Base-by-base conservation (phyloP, 2,888 invertebrate species). In the Serrognathus titanus region DNA sequence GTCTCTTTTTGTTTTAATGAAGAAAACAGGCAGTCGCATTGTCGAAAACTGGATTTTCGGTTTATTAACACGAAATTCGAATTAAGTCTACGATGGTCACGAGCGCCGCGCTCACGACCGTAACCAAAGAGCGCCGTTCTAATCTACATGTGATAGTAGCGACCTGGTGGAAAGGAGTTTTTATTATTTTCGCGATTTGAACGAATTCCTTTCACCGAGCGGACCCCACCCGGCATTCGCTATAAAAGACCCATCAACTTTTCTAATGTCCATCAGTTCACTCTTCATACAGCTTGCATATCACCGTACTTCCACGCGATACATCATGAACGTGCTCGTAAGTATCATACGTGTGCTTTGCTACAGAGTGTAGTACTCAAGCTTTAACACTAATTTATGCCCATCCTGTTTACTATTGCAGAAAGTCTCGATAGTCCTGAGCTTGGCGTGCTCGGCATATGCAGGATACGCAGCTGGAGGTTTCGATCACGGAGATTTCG, bases 401-500 rank as follows among this genome's bases (percentile, higher is more conserved):
- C 2, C 16, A 16, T 2, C n/a, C n/a, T 38, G 38, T 38, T 1
- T 9, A 38, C 13, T 1, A 11, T 60, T 62, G 8, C 57, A 71
- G 70, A 64, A 60, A 57, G 59, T 65, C 49, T 56, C 62, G 48
- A 55, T 69, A 41, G 52, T 71, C 50, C 60, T 68, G 56, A 60
- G 66, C 56, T 56, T 69, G 51, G 63, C 60, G 54, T 68, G 62
- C 56, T 50, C 63, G 20, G 64, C 67, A 13, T 54, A 64, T 49
- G 72, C 69, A 46, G 67, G 69, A 12, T 69, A 63, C 46, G 58
- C 63, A 50, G 20, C 35, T 10, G 43, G 52, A 13, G 52, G 52
- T 46, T 53, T 53, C 53, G 57, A 43, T 2, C 36, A 41, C 5
- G 51, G 51, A 12, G 51, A 39, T 11, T 37, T 50, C 37, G 13